Percentiles rank a stretch among this genome's conserved stretches.
These are phyloP conservation scores for Hipposideros armiger DNA, from an alignment of 2,113 vertebrate genomes.

Conservation along the genomic window DNA sequence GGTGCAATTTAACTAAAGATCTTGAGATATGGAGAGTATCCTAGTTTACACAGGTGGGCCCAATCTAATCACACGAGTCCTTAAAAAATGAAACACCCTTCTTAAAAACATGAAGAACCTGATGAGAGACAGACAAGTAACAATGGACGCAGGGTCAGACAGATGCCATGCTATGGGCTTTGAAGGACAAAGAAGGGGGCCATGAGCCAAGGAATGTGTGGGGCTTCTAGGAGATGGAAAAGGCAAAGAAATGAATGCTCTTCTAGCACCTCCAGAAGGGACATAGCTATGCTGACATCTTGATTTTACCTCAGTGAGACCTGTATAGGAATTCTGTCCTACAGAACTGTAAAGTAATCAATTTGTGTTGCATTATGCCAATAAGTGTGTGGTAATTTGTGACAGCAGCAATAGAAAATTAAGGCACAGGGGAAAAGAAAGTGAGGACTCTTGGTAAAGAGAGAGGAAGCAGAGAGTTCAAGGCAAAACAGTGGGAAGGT, in stretches of 20 bases:
- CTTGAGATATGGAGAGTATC: neutral
- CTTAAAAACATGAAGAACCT: neutral
- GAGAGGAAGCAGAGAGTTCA: neutral
- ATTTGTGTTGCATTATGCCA: neutral
- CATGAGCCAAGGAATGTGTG: neutral
- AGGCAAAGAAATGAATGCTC: neutral
- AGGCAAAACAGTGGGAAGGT: neutral
- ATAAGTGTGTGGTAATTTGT: neutral
- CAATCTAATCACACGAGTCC: neutral
- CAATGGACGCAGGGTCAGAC: neutral
- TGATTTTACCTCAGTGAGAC: constrained; percentile 25
- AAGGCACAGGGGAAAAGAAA: neutral
- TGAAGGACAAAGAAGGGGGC: neutral
- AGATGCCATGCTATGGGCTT: neutral
- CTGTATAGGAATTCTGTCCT: neutral
- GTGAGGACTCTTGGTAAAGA: neutral
- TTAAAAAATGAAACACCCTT: neutral
- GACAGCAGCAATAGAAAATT: neutral
- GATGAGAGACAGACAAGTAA: neutral
- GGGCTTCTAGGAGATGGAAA: neutral
- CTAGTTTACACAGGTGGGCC: neutral
- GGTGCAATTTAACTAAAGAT: neutral
- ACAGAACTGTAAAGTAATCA: neutral
- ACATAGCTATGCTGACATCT: neutral
- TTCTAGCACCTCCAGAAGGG: neutral